Percentiles rank a stretch among this genome's conserved stretches.
These are phyloP conservation scores for Stramonita haemastoma DNA, from an alignment of 2,888 invertebrate genomes.

Conservation along the genomic window DNA sequence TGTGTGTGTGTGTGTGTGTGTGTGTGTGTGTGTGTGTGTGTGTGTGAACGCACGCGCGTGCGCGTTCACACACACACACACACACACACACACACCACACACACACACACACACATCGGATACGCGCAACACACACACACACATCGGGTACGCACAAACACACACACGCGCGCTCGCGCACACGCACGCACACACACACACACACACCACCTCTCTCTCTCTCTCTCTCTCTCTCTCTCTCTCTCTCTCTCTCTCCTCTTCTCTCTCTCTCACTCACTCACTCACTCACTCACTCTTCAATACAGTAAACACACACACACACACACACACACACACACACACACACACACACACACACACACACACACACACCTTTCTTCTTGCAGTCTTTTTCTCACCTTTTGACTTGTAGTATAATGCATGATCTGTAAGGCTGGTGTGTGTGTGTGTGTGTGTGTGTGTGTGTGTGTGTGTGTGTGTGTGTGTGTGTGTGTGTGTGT, in stretches of 20 bases:
- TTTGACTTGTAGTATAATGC: too few species aligned
- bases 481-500: slow-evolving; percentile 5
- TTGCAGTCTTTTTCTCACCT: too few species aligned
- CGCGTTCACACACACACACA: too few species aligned
- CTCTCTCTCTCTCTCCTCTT: too few species aligned
- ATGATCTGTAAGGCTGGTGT: too few species aligned
- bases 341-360: not conserved
- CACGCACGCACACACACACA: not conserved
- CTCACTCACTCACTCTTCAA: too few species aligned
- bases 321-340: not conserved
- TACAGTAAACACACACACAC: too few species aligned
- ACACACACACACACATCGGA: slow-evolving; percentile 4
- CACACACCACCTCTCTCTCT: too few species aligned
- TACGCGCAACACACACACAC: not conserved
- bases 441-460: not conserved
- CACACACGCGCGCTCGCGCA: not conserved
- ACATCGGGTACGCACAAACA: not conserved
- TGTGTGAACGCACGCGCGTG: not conserved
- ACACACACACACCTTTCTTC: not conserved
- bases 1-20: not conserved
- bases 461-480: not conserved
- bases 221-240: too few species aligned
- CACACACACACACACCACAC: too few species aligned
- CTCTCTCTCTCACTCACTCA: too few species aligned
- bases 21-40: not conserved